These are phyloP conservation scores for Hyles vespertilio DNA, from an alignment of 1,140 invertebrate species.

Conservation along the genomic window DNA sequence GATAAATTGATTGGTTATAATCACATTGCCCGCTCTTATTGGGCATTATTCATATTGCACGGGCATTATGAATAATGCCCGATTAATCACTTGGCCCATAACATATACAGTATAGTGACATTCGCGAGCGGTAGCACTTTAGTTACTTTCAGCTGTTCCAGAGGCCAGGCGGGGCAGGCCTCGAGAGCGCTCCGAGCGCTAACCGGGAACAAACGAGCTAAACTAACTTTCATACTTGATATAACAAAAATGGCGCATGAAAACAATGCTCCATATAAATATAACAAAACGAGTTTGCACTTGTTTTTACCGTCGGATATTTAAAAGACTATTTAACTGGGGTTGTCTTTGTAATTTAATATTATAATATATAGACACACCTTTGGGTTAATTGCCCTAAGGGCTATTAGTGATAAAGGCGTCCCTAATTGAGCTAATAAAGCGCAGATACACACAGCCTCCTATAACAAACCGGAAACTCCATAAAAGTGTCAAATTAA, in stretches of 20 bases:
- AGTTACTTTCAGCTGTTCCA: background rate
- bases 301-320: no score
- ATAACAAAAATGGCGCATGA: no score
- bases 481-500: conserved; percentile 52
- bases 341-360: background rate
- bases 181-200: background rate
- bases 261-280: no score
- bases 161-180: background rate
- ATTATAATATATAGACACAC: conserved; percentile 14
- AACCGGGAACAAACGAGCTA: conserved; percentile 1
- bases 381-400: conserved; percentile 41
- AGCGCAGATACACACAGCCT: conserved; percentile 26
- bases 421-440: conserved; percentile 41
- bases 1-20: no score
- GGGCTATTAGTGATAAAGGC: conserved; percentile 49
- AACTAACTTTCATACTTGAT: background rate
- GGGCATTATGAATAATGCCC: no score
- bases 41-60: no score
- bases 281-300: no score
- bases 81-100: no score
- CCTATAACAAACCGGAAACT: conserved; percentile 34
- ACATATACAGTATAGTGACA: no score
- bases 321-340: no score
- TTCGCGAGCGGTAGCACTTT: background rate
- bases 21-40: no score